phyloP scores from a whole-genome alignment of 2,888 invertebrate genomes.

The Lycophotia porphyrea region DNA sequence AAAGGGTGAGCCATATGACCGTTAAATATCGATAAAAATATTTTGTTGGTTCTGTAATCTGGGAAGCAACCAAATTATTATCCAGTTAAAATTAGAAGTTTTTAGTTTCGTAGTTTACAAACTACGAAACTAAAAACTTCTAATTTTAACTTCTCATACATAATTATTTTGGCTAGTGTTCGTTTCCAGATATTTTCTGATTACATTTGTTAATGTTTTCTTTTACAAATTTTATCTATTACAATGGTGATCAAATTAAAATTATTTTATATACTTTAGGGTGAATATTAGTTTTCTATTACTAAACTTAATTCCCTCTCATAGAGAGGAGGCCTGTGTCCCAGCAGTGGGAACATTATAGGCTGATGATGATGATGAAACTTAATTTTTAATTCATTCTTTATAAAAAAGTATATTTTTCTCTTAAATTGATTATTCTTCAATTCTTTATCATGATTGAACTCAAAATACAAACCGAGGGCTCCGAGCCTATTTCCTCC shows the following conservation, averaged over 20 bases:
- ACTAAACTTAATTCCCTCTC: not conserved
- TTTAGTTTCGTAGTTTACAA: too few relatives aligned
- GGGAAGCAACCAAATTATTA: not conserved
- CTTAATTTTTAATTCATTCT: not conserved
- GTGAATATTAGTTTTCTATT: too few relatives aligned
- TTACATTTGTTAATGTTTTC: not conserved
- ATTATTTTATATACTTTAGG: too few relatives aligned
- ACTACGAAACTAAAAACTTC: too few relatives aligned
- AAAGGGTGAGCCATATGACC: not conserved
- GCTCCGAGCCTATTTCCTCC: slow-evolving; percentile 24
- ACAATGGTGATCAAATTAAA: not conserved
- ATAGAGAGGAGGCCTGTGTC: too few relatives aligned
- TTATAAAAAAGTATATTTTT: not conserved
- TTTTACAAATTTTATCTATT: not conserved
- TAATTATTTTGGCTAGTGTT: too few relatives aligned
- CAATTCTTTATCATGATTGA: not conserved
- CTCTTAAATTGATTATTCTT: not conserved
- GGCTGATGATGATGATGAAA: too few relatives aligned
- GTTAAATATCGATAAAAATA: too few relatives aligned
- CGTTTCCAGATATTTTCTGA: not conserved
- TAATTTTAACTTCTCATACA: too few relatives aligned
- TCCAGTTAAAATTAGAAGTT: not conserved
- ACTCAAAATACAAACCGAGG: not conserved
- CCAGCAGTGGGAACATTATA: too few relatives aligned
- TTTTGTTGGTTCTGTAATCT: not conserved